Percentiles rank a stretch among this genome's conserved stretches.
Evolutionary conservation across 92 coral and sea anemone species (phyloP).

Genomic region (Umimayanthus kanabou): DNA sequence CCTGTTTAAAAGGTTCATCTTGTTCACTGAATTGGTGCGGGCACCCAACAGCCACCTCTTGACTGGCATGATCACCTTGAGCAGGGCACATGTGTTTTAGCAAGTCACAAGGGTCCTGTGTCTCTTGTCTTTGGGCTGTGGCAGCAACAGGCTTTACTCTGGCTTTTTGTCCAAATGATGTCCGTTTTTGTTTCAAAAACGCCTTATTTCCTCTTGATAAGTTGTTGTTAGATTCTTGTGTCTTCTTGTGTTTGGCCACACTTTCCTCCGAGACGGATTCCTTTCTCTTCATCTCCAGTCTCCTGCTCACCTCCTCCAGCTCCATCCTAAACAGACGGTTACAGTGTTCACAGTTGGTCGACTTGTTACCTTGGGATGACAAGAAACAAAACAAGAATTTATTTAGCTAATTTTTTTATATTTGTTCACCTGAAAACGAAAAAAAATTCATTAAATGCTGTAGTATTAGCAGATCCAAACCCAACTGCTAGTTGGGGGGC

Average conservation of each 20-base stretch:
- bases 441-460: too few species aligned
- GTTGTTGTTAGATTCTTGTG: not conserved
- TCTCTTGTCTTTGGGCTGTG: not conserved
- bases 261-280: slow-evolving; percentile 1
- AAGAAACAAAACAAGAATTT: not conserved
- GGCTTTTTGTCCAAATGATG: not conserved
- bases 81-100: not conserved
- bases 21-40: not conserved
- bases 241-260: slow-evolving; percentile 23
- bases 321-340: slow-evolving; percentile 25
- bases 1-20: not conserved
- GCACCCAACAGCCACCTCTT: not conserved
- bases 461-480: too few species aligned
- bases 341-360: slow-evolving; percentile 44
- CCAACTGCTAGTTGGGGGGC: too few species aligned
- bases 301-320: slow-evolving; percentile 24
- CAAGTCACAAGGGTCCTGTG: not conserved
- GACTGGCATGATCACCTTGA: too few species aligned
- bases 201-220: not conserved
- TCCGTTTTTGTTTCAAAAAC: not conserved
- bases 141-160: not conserved
- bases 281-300: slow-evolving; percentile 23
- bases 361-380: slow-evolving; percentile 10
- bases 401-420: not conserved
- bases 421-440: not conserved